Percentiles rank a stretch among this genome's conserved stretches.
These are phyloP conservation scores for Halocaridina rubra DNA, from an alignment of 2,888 invertebrate genomes.

Conservation along the genomic window DNA sequence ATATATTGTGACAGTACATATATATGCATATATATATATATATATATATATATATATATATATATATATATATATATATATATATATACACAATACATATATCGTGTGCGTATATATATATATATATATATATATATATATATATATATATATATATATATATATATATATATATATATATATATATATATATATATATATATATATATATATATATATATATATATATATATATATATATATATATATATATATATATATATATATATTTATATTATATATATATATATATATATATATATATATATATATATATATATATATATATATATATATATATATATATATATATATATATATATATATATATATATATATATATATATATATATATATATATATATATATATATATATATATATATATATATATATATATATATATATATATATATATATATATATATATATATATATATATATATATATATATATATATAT, in stretches of 20 bases:
- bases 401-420: neutral
- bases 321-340: neutral
- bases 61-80: neutral
- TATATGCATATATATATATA: neutral
- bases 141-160: neutral
- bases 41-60: neutral
- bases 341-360: neutral
- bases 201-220: neutral
- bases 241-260: conserved; percentile 5
- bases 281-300: neutral
- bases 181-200: neutral
- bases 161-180: conserved; percentile 10
- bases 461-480: conserved; percentile 6
- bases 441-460: neutral
- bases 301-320: neutral
- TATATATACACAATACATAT: neutral
- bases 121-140: neutral
- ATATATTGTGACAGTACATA: neutral
- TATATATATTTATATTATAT: neutral
- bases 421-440: neutral
- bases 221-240: neutral
- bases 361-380: neutral
- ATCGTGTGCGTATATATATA: neutral
- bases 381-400: neutral
- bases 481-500: neutral